Base-by-base conservation (phyloP, 2,113 vertebrate genomes). In the Tylochromis polylepis region DNA sequence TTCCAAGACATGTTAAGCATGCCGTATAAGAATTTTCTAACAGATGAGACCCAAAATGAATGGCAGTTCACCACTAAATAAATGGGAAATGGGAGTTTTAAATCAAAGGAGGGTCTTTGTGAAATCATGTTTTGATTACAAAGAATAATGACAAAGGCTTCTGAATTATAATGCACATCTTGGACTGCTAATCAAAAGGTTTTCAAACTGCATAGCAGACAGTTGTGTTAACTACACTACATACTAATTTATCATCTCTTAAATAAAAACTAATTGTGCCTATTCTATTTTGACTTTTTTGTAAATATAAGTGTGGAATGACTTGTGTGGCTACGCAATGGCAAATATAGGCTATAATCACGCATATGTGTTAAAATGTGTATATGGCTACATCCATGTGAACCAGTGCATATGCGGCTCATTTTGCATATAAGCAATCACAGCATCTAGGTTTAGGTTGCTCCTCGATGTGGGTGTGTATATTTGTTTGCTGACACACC, bases 81-180 rank as follows among this genome's bases (percentile, higher is more conserved):
- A 86, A 91, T 78, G 29, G 38, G 82, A 87, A 84, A 85, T 89
- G 46, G 51, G 82, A 11, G 49, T 67, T 90, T 90, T 58, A 78
- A 93, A 93, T 94, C 83, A 93, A 85, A 88, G 29, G 14, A 38
- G 51, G 53, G 75, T 81, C 85, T 87, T 85, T 87, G 85, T 84
- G 80, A 85, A 91, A 89, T 91, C 81, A 49, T 58, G 70, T 85
- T 81, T 91, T 93, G 92, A 93, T 93, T 93, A 92, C 88, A 89
- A 43, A 87, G 83, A 85, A 86, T 93, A 95, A 93, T 93, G 85
- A 94, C 88, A 90, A 79, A 87, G 84, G 70, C 20, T 60, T 91
- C 49, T 55, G 55, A 87, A 84, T 91, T 87, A 79, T 82, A 83
- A 93, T 85, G 57, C 80, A 83, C 82, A 38, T 81, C 88, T 83